These are phyloP conservation scores for Cosmia pyralina DNA, from an alignment of 2,888 invertebrate species.

Conservation along the genomic window DNA sequence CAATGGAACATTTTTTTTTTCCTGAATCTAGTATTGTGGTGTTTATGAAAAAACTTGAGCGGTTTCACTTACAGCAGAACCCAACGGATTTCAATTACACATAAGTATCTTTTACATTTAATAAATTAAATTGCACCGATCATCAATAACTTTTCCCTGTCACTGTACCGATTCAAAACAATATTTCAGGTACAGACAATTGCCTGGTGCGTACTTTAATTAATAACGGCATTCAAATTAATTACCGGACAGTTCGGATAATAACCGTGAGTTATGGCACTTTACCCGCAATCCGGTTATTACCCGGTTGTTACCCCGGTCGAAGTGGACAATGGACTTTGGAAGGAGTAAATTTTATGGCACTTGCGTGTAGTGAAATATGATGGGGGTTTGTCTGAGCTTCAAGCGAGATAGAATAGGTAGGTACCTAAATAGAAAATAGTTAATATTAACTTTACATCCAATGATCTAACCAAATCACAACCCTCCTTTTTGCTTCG, in stretches of 20 bases:
- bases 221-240: conserved; percentile 69
- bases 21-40: no score
- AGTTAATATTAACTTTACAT: not conserved
- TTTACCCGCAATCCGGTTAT: conserved; percentile 50
- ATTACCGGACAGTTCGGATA: conserved; percentile 63
- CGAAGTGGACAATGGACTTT: conserved; percentile 47
- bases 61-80: no score
- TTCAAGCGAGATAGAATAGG: not conserved
- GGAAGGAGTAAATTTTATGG: conserved; percentile 14
- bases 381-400: not conserved
- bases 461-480: not conserved
- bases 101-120: no score
- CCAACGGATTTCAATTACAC: no score
- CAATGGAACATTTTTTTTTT: no score
- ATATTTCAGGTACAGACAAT: conserved; percentile 69
- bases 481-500: no score
- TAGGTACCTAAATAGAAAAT: not conserved
- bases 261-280: conserved; percentile 64
- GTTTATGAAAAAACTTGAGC: no score
- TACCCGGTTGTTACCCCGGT: conserved; percentile 47
- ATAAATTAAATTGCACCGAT: not conserved
- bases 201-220: conserved; percentile 67
- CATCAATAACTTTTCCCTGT: conserved; percentile 21
- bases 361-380: conserved; percentile 1
- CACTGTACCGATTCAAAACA: conserved; percentile 63